Base-by-base conservation (phyloP, 2,888 invertebrate genomes). In the Melangyna quadrimaculata region DNA sequence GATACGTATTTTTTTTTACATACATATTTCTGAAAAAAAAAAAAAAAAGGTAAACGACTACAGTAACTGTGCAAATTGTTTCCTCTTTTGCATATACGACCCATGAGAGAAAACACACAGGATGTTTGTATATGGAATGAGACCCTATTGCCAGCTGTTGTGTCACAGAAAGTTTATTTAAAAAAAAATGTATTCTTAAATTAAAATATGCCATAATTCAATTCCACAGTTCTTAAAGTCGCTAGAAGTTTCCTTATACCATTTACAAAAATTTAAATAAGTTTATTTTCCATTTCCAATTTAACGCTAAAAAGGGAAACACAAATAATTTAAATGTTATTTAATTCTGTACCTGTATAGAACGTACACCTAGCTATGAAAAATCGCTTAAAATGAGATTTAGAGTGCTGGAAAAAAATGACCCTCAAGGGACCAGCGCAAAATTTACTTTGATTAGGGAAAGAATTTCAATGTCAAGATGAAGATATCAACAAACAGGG, bases 61-160 rank as follows among this genome's bases (percentile, higher is more conserved):
- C 29, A 55, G 17, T 29, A 55, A 55, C 67, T 69, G 61, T 69
- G 48, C 40, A 67, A 79, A 72, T 78, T 65, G 78, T 45, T 78
- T 78, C 72, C 78, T 78, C 24, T 57, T 53, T 78, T 71, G 55
- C 55, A 70, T 61, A 55, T 32, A 27, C 10, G 29, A 29, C 14
- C 63, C 19, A 63, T 63, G 43, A 43, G 24, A 40, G 27, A 61
- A 24, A 8, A 37, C 19, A 22, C n/a, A 37, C 19, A 22, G 35
- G 22, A 35, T 12, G 32, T 3, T 3, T n/a, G 6, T 24, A 24
- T 5, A 27, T 3, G 3, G 24, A 17, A 1, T n/a, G 17, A 29
- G 10, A 9, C 1, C 10, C 1, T 45, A 29, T 65, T 65, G 65
- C 65, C 65, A 65, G 17, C 19, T 65, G 7, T 14, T 17, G 45